Evolutionary conservation across 2,797 vertebrate species (phyloP), one percentile per base, ranked within the genome.

Genomic region (Sebastes reedi): DNA sequence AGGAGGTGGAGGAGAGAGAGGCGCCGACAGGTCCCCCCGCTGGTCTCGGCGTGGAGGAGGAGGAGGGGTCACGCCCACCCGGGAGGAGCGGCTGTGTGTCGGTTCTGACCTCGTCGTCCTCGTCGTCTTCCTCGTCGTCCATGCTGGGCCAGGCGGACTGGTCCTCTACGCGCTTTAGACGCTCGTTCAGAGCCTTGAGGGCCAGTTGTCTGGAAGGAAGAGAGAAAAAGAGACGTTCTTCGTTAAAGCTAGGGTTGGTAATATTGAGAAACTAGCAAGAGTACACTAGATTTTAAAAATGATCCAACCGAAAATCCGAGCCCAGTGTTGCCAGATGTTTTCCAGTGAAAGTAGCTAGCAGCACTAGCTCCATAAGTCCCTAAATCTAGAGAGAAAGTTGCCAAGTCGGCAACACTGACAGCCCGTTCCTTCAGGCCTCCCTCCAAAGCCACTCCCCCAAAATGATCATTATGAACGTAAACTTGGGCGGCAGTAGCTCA

Each of bases 81-180:
- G 96, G 85, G 77, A 97, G 95, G 70, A 97, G 92, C 0, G 96
- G 96, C 85, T 93, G 91, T 0, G 86, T 94, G 81, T 98, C 95
- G 0, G 92, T 95, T 79, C 96, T 95, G 5, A 94, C 94, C 56
- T 98, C 98, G 18, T 99, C 98, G 1, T 96, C 96, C 0, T 99
- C 98, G 0, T 96, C 96, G 2, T 96, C 96, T 36, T 99, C 98
- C 0, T 99, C 98, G 0, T 99, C 98, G 18, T 99, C 99, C 99
- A 99, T 99, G 94, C 95, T 99, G 72, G 99, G 99, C 99, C 99
- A 99, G 30, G 97, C 96, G 0, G 97, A 96, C 90, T 98, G 97
- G 88, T 99, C 98, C 89, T 99, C 99, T 83, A 98, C 97, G 0
- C 96, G 96, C 92, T 99, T 99, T 87, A 99, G 94, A 30, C 99